Base-by-base conservation (phyloP, 2,113 vertebrate species). In the Ariopsis seemanni region DNA sequence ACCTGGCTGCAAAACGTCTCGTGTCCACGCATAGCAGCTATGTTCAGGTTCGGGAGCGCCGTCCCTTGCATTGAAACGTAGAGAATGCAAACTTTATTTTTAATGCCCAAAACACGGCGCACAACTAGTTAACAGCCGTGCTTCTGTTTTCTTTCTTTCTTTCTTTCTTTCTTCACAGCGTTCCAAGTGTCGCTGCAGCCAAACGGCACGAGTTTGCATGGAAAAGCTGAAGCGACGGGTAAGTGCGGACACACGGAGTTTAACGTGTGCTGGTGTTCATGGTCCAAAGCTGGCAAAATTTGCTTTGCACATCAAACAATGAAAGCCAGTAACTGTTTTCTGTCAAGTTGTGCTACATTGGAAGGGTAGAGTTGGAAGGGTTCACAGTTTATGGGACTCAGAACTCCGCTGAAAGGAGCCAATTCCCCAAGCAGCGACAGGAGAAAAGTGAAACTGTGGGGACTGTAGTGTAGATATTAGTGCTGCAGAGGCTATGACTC, bases 41-140 rank as follows among this genome's bases (percentile, higher is more conserved):
- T 85, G 75, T 83, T 81, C 79, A 90, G 79, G 85, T 89, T 58
- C 20, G n/a, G 53, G 88, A 82, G 48, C 34, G 57, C 67, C 25
- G 48, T 71, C 48, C 84, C 72, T 67, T 60, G 85, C 83, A 82
- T 82, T 86, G 78, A 89, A 87, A 87, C n/a, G 82, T 71, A 75
- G 57, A 88, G 30, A 60, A 84, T 74, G 85, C 71, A 81, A 55
- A 79, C 86, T 81, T 86, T 74, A 78, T 79, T 88, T 79, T 57
- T 93, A 95, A 94, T 94, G 94, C 94, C 94, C 93, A 0, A 62
- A 69, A 86, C 89, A 85, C 85, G 92, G 92, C 92, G 90, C 92
- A 89, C 90, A 88, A 85, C 83, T 89, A 87, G 90, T 52, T 57
- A 74, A 89, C 83, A 74, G 82, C 85, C 75, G 83, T 57, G 89